Evolutionary conservation across 2,888 invertebrate species (phyloP).

Genomic region (Muschampia plurimacula): DNA sequence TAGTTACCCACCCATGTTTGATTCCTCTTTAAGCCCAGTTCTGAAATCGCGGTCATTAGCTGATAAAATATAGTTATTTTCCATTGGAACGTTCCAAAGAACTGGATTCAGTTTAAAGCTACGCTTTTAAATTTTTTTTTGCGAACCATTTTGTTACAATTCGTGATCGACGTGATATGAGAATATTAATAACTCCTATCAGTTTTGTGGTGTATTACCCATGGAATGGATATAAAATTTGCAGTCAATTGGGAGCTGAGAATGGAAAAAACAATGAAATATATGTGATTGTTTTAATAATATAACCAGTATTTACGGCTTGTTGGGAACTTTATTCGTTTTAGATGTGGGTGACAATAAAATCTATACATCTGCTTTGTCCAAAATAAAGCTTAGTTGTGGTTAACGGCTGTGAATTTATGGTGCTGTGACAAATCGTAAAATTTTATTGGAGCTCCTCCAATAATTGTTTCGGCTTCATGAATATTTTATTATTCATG

Average conservation of each 20-base stretch:
- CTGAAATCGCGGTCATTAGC: too few relatives aligned
- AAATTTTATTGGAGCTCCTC: constrained; percentile 3
- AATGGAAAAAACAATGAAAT: constrained; percentile 28
- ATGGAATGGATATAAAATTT: constrained; percentile 40
- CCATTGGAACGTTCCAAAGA: constrained; percentile 5
- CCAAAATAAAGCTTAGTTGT: constrained; percentile 16
- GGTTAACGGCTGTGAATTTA: constrained; percentile 27
- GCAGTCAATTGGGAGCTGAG: constrained; percentile 15
- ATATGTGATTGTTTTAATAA: constrained; percentile 32
- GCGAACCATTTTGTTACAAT: constrained; percentile 38
- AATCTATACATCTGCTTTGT: constrained; percentile 23
- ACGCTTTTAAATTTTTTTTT: constrained; percentile 30
- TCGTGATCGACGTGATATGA: constrained; percentile 39
- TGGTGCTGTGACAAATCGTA: constrained; percentile 19
- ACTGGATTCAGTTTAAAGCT: constrained; percentile 25
- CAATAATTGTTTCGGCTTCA: not conserved
- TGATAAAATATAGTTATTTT: not conserved
- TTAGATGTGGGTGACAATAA: constrained; percentile 20
- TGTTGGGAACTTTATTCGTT: constrained; percentile 14
- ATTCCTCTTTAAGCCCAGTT: too few relatives aligned
- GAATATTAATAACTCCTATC: constrained; percentile 56
- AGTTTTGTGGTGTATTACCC: constrained; percentile 34
- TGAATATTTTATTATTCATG: not conserved
- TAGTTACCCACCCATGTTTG: too few relatives aligned
- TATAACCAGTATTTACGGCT: constrained; percentile 26